Percentiles rank a stretch among this genome's conserved stretches.
Conservation (phyloP, 2,797 vertebrate genomes). For the Gouania willdenowi region DNA sequence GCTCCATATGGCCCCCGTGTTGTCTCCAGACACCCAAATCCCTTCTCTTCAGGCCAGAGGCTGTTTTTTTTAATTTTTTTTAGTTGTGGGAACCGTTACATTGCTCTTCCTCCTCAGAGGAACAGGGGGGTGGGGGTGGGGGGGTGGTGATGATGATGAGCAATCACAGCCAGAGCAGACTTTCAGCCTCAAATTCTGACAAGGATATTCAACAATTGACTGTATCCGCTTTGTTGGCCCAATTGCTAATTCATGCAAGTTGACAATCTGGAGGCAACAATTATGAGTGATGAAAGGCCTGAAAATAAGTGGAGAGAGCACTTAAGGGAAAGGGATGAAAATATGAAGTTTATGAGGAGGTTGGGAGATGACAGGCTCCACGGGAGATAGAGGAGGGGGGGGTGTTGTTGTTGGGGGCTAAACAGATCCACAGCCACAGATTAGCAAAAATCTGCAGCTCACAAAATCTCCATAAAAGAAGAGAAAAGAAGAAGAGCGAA, state of each 20-base stretch:
- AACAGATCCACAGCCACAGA: conserved; percentile 16
- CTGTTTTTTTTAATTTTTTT: too few relatives aligned
- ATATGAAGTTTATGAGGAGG: conserved; percentile 24
- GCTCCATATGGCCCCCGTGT: conserved; percentile 81
- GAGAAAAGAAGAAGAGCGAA: too few relatives aligned
- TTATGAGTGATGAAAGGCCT: conserved; percentile 62
- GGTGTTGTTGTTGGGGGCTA: too few relatives aligned
- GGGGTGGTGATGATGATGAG: conserved; percentile 76
- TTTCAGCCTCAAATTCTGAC: conserved; percentile 62
- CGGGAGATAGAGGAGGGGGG: too few relatives aligned
- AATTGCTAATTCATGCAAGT: conserved; percentile 80
- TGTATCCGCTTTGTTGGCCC: conserved; percentile 62
- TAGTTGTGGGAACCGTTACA: conserved; percentile 76
- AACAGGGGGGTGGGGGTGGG: too few relatives aligned
- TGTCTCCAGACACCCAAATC: conserved; percentile 83
- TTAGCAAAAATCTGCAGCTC: too few relatives aligned
- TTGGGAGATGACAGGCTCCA: conserved; percentile 11
- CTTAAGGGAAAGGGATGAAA: conserved; percentile 25
- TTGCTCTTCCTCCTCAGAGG: conserved; percentile 76
- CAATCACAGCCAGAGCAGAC: conserved; percentile 62
- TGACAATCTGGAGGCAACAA: conserved; percentile 73
- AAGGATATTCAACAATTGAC: conserved; percentile 67
- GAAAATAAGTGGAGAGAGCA: conserved; percentile 51
- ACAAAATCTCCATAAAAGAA: too few relatives aligned
- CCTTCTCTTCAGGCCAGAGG: conserved; percentile 79